Evolutionary conservation across 2,888 invertebrate species (phyloP).

Genomic region (Epistrophe eligans): DNA sequence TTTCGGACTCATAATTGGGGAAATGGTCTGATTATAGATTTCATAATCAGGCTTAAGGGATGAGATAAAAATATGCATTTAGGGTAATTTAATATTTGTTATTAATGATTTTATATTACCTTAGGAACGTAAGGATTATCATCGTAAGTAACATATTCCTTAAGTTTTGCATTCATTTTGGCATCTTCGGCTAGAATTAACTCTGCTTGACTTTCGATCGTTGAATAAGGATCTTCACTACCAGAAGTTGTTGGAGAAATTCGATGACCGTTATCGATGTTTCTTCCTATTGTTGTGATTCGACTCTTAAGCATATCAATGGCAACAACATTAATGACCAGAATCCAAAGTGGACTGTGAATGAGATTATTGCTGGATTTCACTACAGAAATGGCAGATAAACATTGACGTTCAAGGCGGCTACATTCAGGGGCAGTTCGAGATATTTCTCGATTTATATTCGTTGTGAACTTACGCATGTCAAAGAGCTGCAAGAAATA

Average conservation of each 20-base stretch:
- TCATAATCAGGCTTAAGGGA: slow-evolving; percentile 82
- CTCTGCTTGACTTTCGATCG: slow-evolving; percentile 83
- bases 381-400: slow-evolving; percentile 89
- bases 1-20: slow-evolving; percentile 75
- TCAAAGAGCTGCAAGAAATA: slow-evolving; percentile 86
- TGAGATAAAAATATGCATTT: background rate
- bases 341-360: slow-evolving; percentile 91
- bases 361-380: slow-evolving; percentile 88
- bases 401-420: slow-evolving; percentile 88
- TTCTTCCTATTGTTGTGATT: slow-evolving; percentile 85
- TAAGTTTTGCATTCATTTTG: slow-evolving; percentile 81
- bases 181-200: slow-evolving; percentile 80
- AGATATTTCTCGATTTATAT: slow-evolving; percentile 88
- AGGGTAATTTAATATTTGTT: background rate
- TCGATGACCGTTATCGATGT: slow-evolving; percentile 80
- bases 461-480: slow-evolving; percentile 89
- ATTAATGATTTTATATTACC: slow-evolving; percentile 76
- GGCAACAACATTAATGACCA: slow-evolving; percentile 91
- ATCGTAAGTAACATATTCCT: slow-evolving; percentile 80
- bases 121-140: slow-evolving; percentile 83
- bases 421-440: slow-evolving; percentile 88
- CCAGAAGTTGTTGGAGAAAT: slow-evolving; percentile 79
- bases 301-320: slow-evolving; percentile 90
- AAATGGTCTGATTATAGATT: slow-evolving; percentile 79
- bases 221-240: slow-evolving; percentile 83